phyloP scores from a whole-genome alignment of 2,888 invertebrate species.

The Tiliacea citrago region DNA sequence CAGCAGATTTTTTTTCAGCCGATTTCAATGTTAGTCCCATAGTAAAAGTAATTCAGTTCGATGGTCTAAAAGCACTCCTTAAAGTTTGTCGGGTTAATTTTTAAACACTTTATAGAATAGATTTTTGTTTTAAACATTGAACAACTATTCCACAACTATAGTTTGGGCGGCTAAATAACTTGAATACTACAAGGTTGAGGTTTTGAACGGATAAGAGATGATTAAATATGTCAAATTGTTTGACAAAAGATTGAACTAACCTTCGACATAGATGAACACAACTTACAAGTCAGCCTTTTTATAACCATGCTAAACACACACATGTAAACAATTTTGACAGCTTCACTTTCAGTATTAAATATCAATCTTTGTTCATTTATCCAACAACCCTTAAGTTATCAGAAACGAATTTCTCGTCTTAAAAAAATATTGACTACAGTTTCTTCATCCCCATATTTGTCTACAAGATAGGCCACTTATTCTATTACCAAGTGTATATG shows the following conservation, averaged over 20 bases:
- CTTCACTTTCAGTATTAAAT: neutral
- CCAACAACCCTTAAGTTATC: no score
- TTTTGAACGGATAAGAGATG: neutral
- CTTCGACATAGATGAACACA: neutral
- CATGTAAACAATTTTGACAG: neutral
- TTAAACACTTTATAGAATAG: no score
- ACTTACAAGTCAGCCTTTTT: neutral
- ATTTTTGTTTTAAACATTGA: no score
- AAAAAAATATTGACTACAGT: neutral
- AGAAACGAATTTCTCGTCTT: neutral
- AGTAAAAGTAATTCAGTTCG: no score
- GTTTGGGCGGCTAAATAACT: no score
- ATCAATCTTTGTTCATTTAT: neutral
- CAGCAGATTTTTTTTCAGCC: no score
- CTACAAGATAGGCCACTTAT: constrained; percentile 12
- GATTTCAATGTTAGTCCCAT: no score
- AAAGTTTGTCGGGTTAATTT: no score
- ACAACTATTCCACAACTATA: no score
- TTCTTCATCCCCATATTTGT: neutral
- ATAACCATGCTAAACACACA: neutral
- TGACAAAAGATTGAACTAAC: neutral
- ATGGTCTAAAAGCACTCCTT: no score
- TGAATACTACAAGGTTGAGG: no score
- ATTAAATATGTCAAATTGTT: neutral
- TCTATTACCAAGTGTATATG: constrained; percentile 23